These are phyloP conservation scores for Drosophila subpulchrella DNA, from an alignment of 1,140 invertebrate genomes.

Conservation along the genomic window DNA sequence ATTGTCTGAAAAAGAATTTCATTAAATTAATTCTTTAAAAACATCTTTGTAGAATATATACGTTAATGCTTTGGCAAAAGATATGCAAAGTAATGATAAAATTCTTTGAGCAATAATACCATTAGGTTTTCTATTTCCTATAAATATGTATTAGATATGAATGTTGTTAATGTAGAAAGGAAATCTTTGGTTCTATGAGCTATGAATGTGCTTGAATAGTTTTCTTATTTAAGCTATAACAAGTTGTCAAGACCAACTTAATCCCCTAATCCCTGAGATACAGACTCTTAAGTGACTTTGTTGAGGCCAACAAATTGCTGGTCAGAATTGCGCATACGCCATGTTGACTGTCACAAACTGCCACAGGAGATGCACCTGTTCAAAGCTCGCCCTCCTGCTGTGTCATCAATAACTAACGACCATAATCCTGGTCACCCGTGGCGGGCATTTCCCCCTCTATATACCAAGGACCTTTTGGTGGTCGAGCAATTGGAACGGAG, in stretches of 20 bases:
- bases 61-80: background rate
- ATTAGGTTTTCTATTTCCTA: too few relatives aligned
- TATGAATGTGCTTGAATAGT: too few relatives aligned
- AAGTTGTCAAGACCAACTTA: background rate
- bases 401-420: conserved; percentile 50
- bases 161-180: too few relatives aligned
- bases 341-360: conserved; percentile 15
- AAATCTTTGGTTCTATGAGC: too few relatives aligned
- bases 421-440: conserved; percentile 45
- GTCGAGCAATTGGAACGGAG: conserved; percentile 32
- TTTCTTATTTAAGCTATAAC: too few relatives aligned
- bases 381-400: conserved; percentile 23
- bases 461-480: conserved; percentile 2
- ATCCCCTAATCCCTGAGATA: background rate
- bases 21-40: background rate
- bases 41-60: background rate
- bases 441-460: background rate
- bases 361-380: conserved; percentile 29
- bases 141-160: too few relatives aligned
- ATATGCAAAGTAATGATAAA: background rate
- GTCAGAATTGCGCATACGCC: conserved; percentile 31
- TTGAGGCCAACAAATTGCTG: conserved; percentile 8
- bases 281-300: background rate
- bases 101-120: too few relatives aligned
- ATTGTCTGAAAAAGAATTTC: too few relatives aligned